phyloP scores from a whole-genome alignment of 2,888 invertebrate genomes.

The Ephialtes manifestator region DNA sequence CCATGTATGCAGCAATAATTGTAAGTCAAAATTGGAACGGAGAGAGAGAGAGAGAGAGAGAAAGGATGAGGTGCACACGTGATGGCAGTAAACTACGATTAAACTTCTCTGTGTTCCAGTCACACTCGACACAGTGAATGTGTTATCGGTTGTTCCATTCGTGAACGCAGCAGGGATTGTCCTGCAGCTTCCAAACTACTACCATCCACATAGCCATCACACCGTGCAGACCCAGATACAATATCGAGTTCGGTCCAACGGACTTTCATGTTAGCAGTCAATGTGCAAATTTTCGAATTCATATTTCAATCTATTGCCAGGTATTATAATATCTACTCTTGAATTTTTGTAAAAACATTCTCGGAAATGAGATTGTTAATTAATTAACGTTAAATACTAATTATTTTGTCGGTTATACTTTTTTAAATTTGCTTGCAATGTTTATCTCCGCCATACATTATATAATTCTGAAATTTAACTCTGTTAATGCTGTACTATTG shows the following conservation, averaged over 20 bases:
- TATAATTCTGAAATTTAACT: no score
- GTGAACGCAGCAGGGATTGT: conserved; percentile 57
- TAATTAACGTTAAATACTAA: neutral
- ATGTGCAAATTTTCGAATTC: neutral
- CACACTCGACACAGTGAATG: conserved; percentile 42
- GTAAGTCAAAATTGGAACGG: conserved; percentile 65
- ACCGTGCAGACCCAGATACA: conserved; percentile 9
- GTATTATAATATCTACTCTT: neutral
- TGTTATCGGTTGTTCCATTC: conserved; percentile 66
- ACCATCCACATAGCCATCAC: conserved; percentile 6
- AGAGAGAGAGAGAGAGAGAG: neutral
- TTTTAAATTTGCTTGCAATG: neutral
- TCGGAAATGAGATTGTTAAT: neutral
- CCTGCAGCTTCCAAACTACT: conserved; percentile 32
- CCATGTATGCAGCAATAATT: conserved; percentile 52
- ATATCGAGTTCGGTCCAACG: neutral
- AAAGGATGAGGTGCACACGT: conserved; percentile 39
- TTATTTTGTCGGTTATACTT: neutral
- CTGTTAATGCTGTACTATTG: no score
- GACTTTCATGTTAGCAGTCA: neutral
- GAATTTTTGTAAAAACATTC: neutral
- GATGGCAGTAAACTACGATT: conserved; percentile 73
- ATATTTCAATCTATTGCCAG: neutral
- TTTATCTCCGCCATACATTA: no score
- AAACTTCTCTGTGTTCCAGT: conserved; percentile 70